phyloP scores from a whole-genome alignment of 35 echinoderm and acorn worm genomes.

The Stichopus chloronotus region DNA sequence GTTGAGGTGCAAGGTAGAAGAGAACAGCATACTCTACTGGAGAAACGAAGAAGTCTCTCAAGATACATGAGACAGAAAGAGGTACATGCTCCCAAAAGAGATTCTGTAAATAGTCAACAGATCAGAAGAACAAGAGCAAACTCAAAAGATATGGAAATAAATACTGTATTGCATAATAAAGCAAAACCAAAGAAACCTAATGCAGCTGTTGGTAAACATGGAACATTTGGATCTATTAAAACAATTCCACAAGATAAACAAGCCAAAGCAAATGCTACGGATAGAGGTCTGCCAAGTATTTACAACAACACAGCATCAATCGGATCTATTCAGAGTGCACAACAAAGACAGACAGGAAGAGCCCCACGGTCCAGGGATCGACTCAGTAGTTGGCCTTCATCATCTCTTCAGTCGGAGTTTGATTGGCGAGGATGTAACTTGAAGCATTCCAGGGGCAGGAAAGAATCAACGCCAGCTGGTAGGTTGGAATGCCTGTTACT shows the following conservation, averaged over 20 bases:
- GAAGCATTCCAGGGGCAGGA: not conserved
- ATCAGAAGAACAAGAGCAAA: not conserved
- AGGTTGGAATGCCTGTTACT: too few species aligned
- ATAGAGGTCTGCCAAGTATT: not conserved
- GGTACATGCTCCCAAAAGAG: not conserved
- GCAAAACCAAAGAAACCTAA: too few species aligned
- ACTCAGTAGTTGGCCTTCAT: constrained; percentile 19
- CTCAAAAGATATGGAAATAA: not conserved
- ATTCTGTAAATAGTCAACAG: not conserved
- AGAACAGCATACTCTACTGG: not conserved
- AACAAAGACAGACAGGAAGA: not conserved
- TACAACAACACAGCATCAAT: not conserved
- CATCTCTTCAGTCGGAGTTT: not conserved
- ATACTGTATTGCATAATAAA: not conserved
- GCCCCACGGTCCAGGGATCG: not conserved
- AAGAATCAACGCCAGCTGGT: too few species aligned
- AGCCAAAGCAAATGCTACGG: not conserved
- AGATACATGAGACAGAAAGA: not conserved
- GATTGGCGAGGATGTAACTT: not conserved
- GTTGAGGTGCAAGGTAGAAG: not conserved
- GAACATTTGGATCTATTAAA: not conserved
- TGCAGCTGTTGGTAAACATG: not conserved
- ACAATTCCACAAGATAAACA: not conserved
- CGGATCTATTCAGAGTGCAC: not conserved
- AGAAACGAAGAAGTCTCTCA: not conserved